Evolutionary conservation across 2,888 invertebrate genomes (phyloP).

Genomic region (Drosophila silvestris): DNA sequence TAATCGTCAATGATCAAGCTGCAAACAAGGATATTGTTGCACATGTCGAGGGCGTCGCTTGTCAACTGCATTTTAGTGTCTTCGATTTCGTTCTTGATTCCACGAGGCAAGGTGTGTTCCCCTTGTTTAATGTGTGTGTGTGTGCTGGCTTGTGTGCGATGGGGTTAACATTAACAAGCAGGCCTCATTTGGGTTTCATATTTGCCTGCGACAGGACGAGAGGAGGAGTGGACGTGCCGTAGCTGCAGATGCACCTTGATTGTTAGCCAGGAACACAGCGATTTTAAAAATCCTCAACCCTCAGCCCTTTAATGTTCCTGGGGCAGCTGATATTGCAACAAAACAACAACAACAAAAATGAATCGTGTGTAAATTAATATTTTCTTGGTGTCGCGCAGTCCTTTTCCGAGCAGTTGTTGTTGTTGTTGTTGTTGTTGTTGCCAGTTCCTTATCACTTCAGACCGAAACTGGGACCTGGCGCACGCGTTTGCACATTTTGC

Average conservation of each 20-base stretch:
- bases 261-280: constrained; percentile 25
- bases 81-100: constrained; percentile 70
- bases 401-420: constrained; percentile 5
- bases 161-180: constrained; percentile 55
- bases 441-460: constrained; percentile 59
- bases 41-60: constrained; percentile 74
- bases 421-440: neutral
- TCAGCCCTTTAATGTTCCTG: constrained; percentile 57
- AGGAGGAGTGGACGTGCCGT: constrained; percentile 66
- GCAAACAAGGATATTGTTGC: constrained; percentile 59
- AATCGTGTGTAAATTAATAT: constrained; percentile 77
- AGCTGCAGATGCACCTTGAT: constrained; percentile 71
- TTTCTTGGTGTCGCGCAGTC: constrained; percentile 61
- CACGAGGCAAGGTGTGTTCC: constrained; percentile 61
- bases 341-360: constrained; percentile 12
- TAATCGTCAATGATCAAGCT: constrained; percentile 49
- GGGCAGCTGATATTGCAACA: constrained; percentile 63
- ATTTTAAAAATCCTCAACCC: constrained; percentile 11
- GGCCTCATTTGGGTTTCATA: constrained; percentile 49
- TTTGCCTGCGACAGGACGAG: constrained; percentile 54
- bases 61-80: constrained; percentile 68
- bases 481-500: constrained; percentile 75
- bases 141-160: constrained; percentile 39
- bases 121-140: constrained; percentile 4
- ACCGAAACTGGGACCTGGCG: constrained; percentile 41